Evolutionary conservation across 2,888 invertebrate species (phyloP).

Genomic region (Drosophila differens): DNA sequence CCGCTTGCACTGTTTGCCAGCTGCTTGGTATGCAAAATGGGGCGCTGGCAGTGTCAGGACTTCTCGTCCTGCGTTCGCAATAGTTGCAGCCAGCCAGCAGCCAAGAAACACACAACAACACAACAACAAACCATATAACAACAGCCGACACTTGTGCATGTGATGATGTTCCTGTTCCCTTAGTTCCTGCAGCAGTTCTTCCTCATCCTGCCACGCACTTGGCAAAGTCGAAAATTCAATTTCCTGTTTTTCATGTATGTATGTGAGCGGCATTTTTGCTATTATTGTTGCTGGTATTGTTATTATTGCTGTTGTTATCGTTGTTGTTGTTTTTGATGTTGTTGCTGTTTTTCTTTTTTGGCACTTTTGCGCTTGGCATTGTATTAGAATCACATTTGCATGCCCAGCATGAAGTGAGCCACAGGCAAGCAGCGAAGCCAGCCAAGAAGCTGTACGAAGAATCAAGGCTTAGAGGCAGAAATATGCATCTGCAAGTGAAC

Average conservation of each 20-base stretch:
- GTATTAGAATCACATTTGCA: constrained; percentile 81
- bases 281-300: constrained; percentile 15
- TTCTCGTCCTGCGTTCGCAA: constrained; percentile 64
- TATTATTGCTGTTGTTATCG: constrained; percentile 34
- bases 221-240: constrained; percentile 82
- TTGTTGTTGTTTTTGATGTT: constrained; percentile 8
- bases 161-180: constrained; percentile 48
- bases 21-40: constrained; percentile 80
- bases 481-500: neutral
- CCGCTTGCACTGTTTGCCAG: constrained; percentile 73
- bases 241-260: constrained; percentile 78
- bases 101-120: constrained; percentile 28
- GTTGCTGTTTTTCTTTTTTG: constrained; percentile 34
- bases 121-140: constrained; percentile 24
- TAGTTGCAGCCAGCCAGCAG: constrained; percentile 70
- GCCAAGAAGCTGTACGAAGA: constrained; percentile 27
- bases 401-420: constrained; percentile 75
- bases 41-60: constrained; percentile 75
- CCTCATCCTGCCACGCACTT: constrained; percentile 77
- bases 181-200: constrained; percentile 58
- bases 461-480: constrained; percentile 6
- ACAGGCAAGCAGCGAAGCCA: constrained; percentile 55
- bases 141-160: constrained; percentile 46
- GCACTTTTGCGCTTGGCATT: constrained; percentile 76
- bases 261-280: constrained; percentile 66